Conservation (phyloP, 2,113 vertebrate species). For the Siniperca knerii region DNA sequence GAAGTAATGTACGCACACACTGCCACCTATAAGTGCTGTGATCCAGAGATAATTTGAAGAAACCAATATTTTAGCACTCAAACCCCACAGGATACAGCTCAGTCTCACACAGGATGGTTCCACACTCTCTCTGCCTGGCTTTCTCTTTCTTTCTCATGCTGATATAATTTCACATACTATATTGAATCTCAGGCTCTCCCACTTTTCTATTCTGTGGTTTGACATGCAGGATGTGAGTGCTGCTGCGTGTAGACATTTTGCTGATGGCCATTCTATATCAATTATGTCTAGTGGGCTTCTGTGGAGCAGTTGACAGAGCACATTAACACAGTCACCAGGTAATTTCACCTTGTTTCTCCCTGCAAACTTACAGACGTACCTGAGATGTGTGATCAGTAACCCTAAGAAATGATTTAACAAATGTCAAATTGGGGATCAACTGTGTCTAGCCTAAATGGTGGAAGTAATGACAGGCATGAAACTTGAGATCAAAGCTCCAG, state of each 20-base stretch:
- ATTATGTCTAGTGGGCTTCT: constrained; percentile 6
- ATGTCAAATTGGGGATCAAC: constrained; percentile 24
- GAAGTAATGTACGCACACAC: constrained; percentile 12
- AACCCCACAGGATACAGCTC: neutral
- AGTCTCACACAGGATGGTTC: constrained; percentile 18
- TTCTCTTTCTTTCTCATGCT: neutral
- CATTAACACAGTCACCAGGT: constrained; percentile 31
- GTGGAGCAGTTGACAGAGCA: constrained; percentile 14
- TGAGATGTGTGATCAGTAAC: constrained; percentile 24
- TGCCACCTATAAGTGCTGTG: constrained; percentile 27
- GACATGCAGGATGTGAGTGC: neutral
- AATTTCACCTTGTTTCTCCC: constrained; percentile 16
- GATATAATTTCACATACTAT: neutral
- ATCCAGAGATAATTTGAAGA: constrained; percentile 41
- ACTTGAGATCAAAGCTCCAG: constrained; percentile 42
- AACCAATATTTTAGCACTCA: constrained; percentile 23
- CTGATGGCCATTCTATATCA: neutral
- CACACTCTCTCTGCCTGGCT: neutral
- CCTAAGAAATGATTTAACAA: constrained; percentile 10
- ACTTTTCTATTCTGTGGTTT: neutral
- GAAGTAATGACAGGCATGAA: constrained; percentile 3
- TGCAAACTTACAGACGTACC: constrained; percentile 18
- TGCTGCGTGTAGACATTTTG: constrained; percentile 19
- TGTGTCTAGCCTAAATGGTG: neutral
- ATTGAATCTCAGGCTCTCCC: neutral